A percentile compares a stretch with the other conserved stretches of the same genome.
These are phyloP conservation scores for Parnassius glacialis DNA, from an alignment of 2,888 invertebrate genomes.

Conservation along the genomic window DNA sequence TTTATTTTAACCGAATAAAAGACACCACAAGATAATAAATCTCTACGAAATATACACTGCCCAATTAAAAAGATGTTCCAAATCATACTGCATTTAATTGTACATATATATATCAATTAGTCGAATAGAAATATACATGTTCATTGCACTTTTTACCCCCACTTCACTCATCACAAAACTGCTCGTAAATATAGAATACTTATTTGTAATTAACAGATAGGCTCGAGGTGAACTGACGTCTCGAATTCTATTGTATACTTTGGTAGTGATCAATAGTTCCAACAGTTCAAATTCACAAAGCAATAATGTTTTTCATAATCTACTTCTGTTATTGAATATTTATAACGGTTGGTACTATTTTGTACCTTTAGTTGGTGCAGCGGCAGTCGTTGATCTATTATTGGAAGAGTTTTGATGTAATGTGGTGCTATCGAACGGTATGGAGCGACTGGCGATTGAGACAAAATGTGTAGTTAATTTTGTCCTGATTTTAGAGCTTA, in stretches of 20 bases:
- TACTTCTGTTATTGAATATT: constrained; percentile 40
- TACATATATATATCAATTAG: constrained; percentile 13
- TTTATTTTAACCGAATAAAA: not conserved
- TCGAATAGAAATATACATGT: not conserved
- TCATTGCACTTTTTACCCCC: constrained; percentile 36
- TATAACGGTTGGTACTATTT: constrained; percentile 27
- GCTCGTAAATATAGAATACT: constrained; percentile 36
- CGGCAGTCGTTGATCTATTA: constrained; percentile 57
- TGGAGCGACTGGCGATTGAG: constrained; percentile 64
- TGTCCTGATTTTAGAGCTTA: constrained; percentile 79
- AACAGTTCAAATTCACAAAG: constrained; percentile 40
- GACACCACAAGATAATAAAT: not conserved
- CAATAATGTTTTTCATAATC: constrained; percentile 49
- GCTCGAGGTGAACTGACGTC: constrained; percentile 28
- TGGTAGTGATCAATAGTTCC: constrained; percentile 29
- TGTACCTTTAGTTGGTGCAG: constrained; percentile 31
- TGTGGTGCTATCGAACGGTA: constrained; percentile 74
- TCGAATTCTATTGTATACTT: constrained; percentile 30
- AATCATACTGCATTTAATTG: constrained; percentile 8
- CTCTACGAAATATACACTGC: constrained; percentile 5
- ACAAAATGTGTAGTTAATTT: constrained; percentile 72
- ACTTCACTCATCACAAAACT: constrained; percentile 45
- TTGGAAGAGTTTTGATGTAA: constrained; percentile 53
- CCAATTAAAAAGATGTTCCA: not conserved
- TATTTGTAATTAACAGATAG: constrained; percentile 36